phyloP scores from a whole-genome alignment of 2,888 invertebrate species.

The Alloscopus bannaensis region DNA sequence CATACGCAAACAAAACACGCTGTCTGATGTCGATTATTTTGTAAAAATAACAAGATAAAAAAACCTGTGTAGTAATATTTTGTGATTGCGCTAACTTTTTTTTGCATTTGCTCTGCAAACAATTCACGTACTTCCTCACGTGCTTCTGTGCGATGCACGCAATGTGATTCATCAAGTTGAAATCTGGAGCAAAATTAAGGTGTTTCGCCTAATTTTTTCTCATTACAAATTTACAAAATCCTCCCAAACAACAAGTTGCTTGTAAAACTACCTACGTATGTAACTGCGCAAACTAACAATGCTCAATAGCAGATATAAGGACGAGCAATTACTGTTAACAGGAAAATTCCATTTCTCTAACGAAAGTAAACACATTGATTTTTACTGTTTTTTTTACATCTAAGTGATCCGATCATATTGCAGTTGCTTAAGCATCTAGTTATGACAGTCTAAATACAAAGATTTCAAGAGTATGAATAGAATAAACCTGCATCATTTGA shows the following conservation, averaged over 20 bases:
- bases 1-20: background rate
- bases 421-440: too few relatives aligned
- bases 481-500: too few relatives aligned
- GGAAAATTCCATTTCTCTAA: constrained; percentile 2
- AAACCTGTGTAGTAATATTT: background rate
- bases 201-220: background rate
- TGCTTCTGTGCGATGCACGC: background rate
- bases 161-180: background rate
- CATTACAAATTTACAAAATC: background rate
- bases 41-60: background rate
- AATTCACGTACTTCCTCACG: constrained; percentile 5
- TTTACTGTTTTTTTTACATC: too few relatives aligned
- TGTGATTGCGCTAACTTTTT: constrained; percentile 2
- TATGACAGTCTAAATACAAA: too few relatives aligned
- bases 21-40: background rate
- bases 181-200: constrained; percentile 26
- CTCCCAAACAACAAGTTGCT: background rate
- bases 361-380: background rate
- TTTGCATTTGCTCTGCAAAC: background rate
- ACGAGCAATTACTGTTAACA: background rate
- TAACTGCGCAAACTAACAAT: background rate
- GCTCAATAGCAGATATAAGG: background rate
- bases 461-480: too few relatives aligned
- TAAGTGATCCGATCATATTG: too few relatives aligned
- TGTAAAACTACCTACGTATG: background rate